These are phyloP conservation scores for Hypsopygia costalis DNA, from an alignment of 2,888 invertebrate species.

Conservation along the genomic window DNA sequence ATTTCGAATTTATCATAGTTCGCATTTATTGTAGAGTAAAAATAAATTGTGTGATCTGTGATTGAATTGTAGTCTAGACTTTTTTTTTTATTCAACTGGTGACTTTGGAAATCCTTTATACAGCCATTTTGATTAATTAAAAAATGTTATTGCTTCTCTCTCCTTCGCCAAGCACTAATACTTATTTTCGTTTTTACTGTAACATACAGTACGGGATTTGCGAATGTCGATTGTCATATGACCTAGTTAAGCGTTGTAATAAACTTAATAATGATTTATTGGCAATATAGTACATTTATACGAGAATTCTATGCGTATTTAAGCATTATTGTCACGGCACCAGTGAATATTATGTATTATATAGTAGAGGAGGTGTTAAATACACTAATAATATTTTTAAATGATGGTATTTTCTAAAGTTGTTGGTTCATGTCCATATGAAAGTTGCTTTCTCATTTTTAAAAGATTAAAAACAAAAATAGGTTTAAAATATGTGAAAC, in stretches of 20 bases:
- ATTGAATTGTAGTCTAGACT: slow-evolving; percentile 36
- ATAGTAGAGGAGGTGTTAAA: slow-evolving; percentile 48
- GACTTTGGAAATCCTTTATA: slow-evolving; percentile 62
- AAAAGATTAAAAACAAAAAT: slow-evolving; percentile 37
- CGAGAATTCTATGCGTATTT: slow-evolving; percentile 35
- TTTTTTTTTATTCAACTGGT: slow-evolving; percentile 32
- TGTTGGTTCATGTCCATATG: slow-evolving; percentile 51
- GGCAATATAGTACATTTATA: slow-evolving; percentile 34
- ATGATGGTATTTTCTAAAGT: slow-evolving; percentile 56
- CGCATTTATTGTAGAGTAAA: slow-evolving; percentile 40
- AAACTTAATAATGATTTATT: slow-evolving; percentile 45
- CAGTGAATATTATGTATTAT: slow-evolving; percentile 36
- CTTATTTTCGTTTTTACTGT: slow-evolving; percentile 37
- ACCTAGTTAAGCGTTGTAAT: slow-evolving; percentile 49
- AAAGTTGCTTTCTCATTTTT: slow-evolving; percentile 54
- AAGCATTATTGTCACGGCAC: slow-evolving; percentile 47
- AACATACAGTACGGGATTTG: slow-evolving; percentile 45
- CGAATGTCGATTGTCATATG: slow-evolving; percentile 36
- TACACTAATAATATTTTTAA: no score
- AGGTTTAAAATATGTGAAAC: slow-evolving; percentile 47
- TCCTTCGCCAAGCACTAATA: slow-evolving; percentile 39
- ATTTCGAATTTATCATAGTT: slow-evolving; percentile 43
- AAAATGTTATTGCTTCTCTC: slow-evolving; percentile 41
- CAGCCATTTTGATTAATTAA: slow-evolving; percentile 36
- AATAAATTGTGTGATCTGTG: slow-evolving; percentile 35